These are phyloP conservation scores for Perca flavescens DNA, from an alignment of 2,113 vertebrate species.

Conservation along the genomic window DNA sequence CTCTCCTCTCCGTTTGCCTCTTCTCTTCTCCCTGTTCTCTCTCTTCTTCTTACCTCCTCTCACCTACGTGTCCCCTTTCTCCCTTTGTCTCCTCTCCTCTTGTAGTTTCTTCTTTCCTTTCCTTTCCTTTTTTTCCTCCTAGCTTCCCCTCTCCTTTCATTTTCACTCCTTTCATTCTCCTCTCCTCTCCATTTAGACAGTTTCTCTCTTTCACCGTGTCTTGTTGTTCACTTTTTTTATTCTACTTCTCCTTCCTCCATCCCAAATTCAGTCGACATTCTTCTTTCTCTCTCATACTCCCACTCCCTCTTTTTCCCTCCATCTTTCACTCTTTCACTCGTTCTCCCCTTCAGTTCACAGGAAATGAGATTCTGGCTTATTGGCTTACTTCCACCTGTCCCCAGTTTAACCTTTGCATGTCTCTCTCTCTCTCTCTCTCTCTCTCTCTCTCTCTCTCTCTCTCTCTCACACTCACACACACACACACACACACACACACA, in stretches of 20 bases:
- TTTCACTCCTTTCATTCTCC: no score
- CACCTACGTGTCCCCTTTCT: background rate
- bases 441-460: no score
- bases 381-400: constrained; percentile 72
- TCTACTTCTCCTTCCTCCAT: background rate
- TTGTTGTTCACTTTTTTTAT: constrained; percentile 26
- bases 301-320: background rate
- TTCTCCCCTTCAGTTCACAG: constrained; percentile 55
- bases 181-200: background rate
- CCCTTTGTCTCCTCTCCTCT: no score
- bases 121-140: no score
- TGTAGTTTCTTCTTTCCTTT: background rate
- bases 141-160: background rate
- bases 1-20: background rate
- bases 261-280: constrained; percentile 40
- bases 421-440: background rate
- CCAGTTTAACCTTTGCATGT: constrained; percentile 65
- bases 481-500: background rate
- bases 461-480: constrained; percentile 2
- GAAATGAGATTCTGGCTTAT: constrained; percentile 77
- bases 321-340: constrained; percentile 24
- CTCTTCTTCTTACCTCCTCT: no score
- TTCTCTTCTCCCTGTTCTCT: background rate
- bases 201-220: background rate
- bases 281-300: background rate